Percentiles rank a stretch among this genome's conserved stretches.
These are phyloP conservation scores for Agelaius tricolor DNA, from an alignment of 2,113 vertebrate species.

Conservation along the genomic window DNA sequence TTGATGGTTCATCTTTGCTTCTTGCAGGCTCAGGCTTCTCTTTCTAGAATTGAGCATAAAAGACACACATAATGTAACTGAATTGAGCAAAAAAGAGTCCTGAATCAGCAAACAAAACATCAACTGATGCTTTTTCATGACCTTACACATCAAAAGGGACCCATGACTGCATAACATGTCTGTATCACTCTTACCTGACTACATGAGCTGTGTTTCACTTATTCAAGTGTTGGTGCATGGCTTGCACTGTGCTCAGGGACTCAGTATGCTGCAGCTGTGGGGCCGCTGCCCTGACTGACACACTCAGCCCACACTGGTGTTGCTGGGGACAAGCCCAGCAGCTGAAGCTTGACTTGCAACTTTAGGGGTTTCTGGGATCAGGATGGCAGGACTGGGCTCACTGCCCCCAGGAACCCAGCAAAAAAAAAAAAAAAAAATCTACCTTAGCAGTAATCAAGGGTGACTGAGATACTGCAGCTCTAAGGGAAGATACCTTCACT, in stretches of 20 bases:
- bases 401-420: neutral
- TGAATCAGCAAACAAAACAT: neutral
- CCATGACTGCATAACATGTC: neutral
- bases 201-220: neutral
- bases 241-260: neutral
- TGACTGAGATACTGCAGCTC: neutral
- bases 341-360: neutral
- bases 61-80: accelerated
- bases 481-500: neutral
- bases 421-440: too few species aligned
- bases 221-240: too few species aligned
- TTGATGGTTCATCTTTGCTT: neutral
- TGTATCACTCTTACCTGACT: neutral
- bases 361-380: neutral
- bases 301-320: accelerated
- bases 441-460: neutral
- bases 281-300: neutral
- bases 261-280: neutral
- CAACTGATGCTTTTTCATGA: neutral
- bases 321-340: neutral
- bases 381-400: neutral
- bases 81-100: neutral
- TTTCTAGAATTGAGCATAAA: neutral
- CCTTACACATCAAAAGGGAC: neutral
- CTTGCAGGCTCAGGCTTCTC: neutral